These are phyloP conservation scores for Nebria ingens DNA, from an alignment of 1,140 invertebrate genomes.

Conservation along the genomic window DNA sequence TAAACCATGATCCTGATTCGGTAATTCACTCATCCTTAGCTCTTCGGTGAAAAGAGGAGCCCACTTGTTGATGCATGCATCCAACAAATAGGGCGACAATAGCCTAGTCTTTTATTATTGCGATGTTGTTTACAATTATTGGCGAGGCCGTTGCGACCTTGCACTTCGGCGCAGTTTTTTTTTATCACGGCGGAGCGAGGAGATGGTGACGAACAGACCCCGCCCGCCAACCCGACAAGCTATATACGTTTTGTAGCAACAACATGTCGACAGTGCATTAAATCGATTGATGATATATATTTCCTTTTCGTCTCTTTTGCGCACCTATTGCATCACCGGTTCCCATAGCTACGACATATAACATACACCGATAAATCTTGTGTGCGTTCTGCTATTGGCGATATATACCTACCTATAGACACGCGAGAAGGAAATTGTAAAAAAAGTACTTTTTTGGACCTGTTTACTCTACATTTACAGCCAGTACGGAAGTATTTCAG, in stretches of 20 bases:
- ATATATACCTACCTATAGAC: no score
- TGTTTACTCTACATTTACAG: no score
- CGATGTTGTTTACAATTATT: background rate
- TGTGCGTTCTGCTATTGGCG: no score
- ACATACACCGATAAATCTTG: no score
- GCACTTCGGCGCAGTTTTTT: background rate
- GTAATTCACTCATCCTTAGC: no score
- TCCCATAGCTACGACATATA: constrained; percentile 2
- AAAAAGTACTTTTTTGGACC: no score
- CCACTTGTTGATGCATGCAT: no score
- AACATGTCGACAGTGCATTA: background rate
- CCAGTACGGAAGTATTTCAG: background rate
- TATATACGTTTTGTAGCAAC: background rate
- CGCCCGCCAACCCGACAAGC: background rate
- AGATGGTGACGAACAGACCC: background rate
- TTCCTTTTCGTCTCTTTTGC: background rate
- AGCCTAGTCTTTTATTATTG: no score
- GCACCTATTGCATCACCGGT: constrained; percentile 7
- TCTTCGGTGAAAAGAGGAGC: no score
- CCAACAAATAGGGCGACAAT: no score
- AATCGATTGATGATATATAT: constrained; percentile 3
- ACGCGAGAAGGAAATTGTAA: no score
- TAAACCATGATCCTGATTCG: no score
- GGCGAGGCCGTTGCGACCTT: background rate
- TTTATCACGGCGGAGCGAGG: background rate